Conservation (phyloP, 2,113 vertebrate genomes). For the Hoplias malabaricus region DNA sequence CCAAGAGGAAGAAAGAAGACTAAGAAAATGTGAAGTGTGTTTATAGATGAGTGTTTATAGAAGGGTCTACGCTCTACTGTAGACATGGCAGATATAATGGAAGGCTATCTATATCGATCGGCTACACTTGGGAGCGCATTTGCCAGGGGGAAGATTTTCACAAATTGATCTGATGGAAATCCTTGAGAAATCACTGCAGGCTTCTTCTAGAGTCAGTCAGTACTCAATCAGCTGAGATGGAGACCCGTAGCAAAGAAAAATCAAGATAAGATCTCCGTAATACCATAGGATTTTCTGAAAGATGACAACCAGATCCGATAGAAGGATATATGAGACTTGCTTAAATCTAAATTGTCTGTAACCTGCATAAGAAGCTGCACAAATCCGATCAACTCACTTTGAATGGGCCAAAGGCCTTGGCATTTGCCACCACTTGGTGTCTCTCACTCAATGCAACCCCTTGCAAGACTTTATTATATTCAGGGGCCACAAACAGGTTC, state of each 20-base stretch:
- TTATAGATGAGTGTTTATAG: neutral
- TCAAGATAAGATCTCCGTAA: too few relatives aligned
- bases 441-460: neutral
- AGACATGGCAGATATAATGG: slow-evolving; percentile 27
- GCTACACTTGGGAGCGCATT: neutral
- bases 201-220: neutral
- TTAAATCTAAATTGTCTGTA: too few relatives aligned
- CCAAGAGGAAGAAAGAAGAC: neutral
- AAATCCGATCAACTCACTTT: too few relatives aligned
- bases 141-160: neutral
- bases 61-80: too few relatives aligned
- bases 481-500: neutral
- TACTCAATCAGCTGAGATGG: too few relatives aligned
- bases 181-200: neutral
- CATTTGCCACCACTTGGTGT: neutral
- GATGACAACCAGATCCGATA: too few relatives aligned
- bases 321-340: too few relatives aligned
- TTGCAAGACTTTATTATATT: neutral
- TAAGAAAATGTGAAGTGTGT: neutral
- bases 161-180: slow-evolving; percentile 6
- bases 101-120: slow-evolving; percentile 27
- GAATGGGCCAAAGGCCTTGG: neutral
- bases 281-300: too few relatives aligned
- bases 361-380: too few relatives aligned
- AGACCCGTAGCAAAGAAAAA: too few relatives aligned